phyloP scores from a whole-genome alignment of 2,888 invertebrate species.

The Himalopsyche japonica region DNA sequence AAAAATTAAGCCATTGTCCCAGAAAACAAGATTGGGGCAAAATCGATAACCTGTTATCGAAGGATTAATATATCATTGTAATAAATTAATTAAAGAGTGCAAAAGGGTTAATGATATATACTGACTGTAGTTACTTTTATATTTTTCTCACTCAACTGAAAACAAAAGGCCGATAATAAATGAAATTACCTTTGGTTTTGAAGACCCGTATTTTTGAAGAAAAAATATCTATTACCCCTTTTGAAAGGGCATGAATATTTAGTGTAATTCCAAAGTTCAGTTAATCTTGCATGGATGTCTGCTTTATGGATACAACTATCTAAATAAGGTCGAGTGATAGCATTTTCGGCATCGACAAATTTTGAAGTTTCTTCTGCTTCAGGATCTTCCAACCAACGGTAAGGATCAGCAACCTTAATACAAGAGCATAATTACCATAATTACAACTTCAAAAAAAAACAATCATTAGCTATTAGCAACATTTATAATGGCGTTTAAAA shows the following conservation, averaged over 20 bases:
- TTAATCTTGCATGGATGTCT: constrained; percentile 77
- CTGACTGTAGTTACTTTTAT: too few relatives aligned
- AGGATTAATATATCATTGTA: too few relatives aligned
- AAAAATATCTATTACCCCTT: constrained; percentile 86
- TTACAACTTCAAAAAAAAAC: not conserved
- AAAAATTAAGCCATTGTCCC: too few relatives aligned
- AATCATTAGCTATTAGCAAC: too few relatives aligned
- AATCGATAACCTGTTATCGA: too few relatives aligned
- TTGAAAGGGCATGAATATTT: constrained; percentile 87
- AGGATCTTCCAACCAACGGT: constrained; percentile 96
- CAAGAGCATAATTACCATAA: not conserved
- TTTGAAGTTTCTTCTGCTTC: constrained; percentile 87
- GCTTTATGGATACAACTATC: constrained; percentile 74
- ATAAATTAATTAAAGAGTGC: not conserved
- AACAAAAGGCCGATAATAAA: too few relatives aligned
- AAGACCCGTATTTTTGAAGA: constrained; percentile 89
- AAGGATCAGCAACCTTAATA: constrained; percentile 80
- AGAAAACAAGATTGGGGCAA: too few relatives aligned
- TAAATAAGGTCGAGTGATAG: constrained; percentile 82
- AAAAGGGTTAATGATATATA: too few relatives aligned
- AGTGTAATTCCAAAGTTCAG: constrained; percentile 94
- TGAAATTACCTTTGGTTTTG: constrained; percentile 86
- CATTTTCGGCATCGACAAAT: constrained; percentile 90
- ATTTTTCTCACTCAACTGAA: too few relatives aligned
- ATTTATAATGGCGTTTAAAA: too few relatives aligned